Evolutionary conservation across 2,888 invertebrate genomes (phyloP).

Genomic region (Pachliopta kotzebuea): DNA sequence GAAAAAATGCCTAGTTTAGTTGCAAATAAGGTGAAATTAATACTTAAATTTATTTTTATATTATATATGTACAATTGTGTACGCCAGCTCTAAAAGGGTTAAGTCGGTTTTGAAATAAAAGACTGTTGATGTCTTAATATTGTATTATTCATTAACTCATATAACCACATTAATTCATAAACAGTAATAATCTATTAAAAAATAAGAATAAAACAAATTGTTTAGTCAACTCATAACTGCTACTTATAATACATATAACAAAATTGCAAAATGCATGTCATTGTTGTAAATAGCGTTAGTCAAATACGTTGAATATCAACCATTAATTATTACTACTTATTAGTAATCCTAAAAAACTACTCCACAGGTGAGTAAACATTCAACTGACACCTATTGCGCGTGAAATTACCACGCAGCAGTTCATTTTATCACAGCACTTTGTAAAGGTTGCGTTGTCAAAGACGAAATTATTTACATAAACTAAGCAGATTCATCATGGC

Average conservation of each 20-base stretch:
- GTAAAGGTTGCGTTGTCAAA: slow-evolving; percentile 64
- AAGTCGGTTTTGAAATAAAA: too few species aligned
- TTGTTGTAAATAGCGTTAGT: slow-evolving; percentile 37
- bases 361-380: slow-evolving; percentile 49
- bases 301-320: slow-evolving; percentile 39
- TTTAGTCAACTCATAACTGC: slow-evolving; percentile 31
- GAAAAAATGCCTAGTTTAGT: too few species aligned
- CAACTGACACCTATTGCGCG: slow-evolving; percentile 47
- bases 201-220: slow-evolving; percentile 9
- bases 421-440: slow-evolving; percentile 72
- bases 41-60: too few species aligned
- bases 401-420: slow-evolving; percentile 45
- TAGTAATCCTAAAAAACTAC: slow-evolving; percentile 46
- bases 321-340: slow-evolving; percentile 43
- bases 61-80: too few species aligned
- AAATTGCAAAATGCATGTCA: slow-evolving; percentile 53
- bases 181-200: slow-evolving; percentile 13
- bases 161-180: slow-evolving; percentile 20
- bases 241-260: slow-evolving; percentile 41
- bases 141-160: slow-evolving; percentile 14
- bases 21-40: too few species aligned
- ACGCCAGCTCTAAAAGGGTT: too few species aligned
- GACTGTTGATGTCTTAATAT: slow-evolving; percentile 3
- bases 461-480: slow-evolving; percentile 56
- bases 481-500: slow-evolving; percentile 41